Conservation (phyloP, 2,113 vertebrate species). For the Probosciger aterrimus region DNA sequence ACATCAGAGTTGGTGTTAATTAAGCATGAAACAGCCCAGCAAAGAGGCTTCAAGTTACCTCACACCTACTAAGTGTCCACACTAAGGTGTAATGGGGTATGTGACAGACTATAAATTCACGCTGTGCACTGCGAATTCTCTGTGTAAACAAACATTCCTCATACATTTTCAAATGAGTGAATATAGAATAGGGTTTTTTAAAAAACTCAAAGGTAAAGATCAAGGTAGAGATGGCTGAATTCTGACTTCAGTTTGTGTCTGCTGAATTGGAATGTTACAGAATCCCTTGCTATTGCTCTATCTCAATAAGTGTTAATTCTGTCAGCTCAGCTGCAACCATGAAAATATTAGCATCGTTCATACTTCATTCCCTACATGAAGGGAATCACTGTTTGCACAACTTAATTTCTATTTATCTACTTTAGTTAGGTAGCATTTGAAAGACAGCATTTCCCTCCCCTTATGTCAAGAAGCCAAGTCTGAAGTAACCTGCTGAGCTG, state of each 20-base stretch:
- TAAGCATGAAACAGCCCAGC: constrained; percentile 7
- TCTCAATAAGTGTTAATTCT: background rate
- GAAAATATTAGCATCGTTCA: background rate
- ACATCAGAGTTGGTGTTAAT: constrained; percentile 9
- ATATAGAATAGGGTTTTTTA: background rate
- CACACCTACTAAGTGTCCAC: constrained; percentile 26
- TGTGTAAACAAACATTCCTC: background rate
- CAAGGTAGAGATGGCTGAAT: background rate
- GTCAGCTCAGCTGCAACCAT: background rate
- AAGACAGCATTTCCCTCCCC: background rate
- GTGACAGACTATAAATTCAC: constrained; percentile 13
- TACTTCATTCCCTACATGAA: background rate
- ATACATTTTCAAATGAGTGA: background rate
- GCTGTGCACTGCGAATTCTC: background rate
- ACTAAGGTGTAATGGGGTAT: constrained; percentile 9
- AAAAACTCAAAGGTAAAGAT: background rate
- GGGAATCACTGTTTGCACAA: background rate
- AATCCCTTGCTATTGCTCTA: background rate
- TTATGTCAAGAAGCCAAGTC: background rate
- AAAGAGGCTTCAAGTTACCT: background rate
- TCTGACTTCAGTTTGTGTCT: background rate
- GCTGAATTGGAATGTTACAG: background rate
- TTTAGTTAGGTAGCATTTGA: background rate
- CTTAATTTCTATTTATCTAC: background rate
- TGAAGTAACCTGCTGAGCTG: background rate